phyloP scores from a whole-genome alignment of 1,140 invertebrate species.

The Zeugodacus cucurbitae region DNA sequence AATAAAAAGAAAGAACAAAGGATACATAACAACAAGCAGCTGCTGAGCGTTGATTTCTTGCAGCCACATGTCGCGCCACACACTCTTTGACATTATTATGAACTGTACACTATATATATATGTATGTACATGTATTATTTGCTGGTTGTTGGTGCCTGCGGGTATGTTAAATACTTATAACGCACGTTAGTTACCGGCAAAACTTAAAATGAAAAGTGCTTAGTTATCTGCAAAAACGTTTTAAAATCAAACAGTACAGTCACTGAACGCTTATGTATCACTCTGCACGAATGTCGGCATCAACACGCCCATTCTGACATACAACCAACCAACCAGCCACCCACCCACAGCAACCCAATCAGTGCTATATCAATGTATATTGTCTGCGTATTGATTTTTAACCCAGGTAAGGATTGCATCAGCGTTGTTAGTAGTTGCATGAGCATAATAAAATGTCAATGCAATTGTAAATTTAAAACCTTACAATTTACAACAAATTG shows the following conservation, averaged over 20 bases:
- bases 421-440: neutral
- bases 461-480: neutral
- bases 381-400: constrained; percentile 6
- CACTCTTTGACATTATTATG: neutral
- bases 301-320: neutral
- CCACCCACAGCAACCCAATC: no score
- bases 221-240: neutral
- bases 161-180: neutral
- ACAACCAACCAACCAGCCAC: no score
- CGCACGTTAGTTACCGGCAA: neutral
- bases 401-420: constrained; percentile 20
- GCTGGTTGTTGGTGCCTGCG: neutral
- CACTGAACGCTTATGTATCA: neutral
- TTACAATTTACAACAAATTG: neutral
- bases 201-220: neutral
- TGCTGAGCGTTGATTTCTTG: neutral
- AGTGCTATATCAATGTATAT: neutral
- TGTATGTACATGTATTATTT: neutral
- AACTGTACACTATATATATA: neutral
- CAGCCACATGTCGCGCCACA: constrained; percentile 6
- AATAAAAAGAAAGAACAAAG: neutral
- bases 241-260: neutral
- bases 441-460: neutral
- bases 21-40: neutral
- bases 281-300: neutral